Conservation (phyloP, 2,888 invertebrate genomes). For the Crossocerus cetratus region DNA sequence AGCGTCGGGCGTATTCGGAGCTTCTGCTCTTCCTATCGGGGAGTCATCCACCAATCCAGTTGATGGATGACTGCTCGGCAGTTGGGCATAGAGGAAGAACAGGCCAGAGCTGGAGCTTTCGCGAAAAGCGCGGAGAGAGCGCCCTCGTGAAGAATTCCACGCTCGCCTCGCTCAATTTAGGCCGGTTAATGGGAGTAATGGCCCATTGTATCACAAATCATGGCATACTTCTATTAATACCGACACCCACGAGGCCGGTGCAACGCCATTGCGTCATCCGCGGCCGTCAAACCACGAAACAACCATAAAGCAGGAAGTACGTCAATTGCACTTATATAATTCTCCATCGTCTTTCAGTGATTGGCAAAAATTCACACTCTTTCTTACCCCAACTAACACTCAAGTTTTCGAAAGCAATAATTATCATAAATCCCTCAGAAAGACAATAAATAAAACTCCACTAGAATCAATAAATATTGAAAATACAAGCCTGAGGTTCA, state of each 20-base stretch:
- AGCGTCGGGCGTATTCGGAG: background rate
- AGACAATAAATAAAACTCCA: too few relatives aligned
- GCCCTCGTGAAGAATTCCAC: background rate
- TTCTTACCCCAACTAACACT: too few relatives aligned
- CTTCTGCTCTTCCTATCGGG: background rate
- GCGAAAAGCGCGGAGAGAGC: background rate
- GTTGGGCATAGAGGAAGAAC: background rate
- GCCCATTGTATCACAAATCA: conserved; percentile 24
- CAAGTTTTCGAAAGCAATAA: too few relatives aligned
- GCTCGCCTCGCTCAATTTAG: conserved; percentile 4
- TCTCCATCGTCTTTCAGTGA: too few relatives aligned
- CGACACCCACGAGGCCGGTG: conserved; percentile 8
- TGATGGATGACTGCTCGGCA: too few relatives aligned
- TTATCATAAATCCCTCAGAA: too few relatives aligned
- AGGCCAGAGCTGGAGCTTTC: background rate
- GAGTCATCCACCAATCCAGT: too few relatives aligned
- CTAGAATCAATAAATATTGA: too few relatives aligned
- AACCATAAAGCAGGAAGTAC: too few relatives aligned
- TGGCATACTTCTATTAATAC: conserved; percentile 34
- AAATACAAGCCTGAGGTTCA: too few relatives aligned
- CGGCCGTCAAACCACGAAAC: background rate
- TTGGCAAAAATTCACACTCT: too few relatives aligned
- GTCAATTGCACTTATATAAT: too few relatives aligned
- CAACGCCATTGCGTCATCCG: background rate
- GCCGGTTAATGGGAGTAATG: conserved; percentile 12